A percentile compares a stretch with the other conserved stretches of the same genome.
phyloP scores from a whole-genome alignment of 2,888 invertebrate species.

The Trisateles emortualis region DNA sequence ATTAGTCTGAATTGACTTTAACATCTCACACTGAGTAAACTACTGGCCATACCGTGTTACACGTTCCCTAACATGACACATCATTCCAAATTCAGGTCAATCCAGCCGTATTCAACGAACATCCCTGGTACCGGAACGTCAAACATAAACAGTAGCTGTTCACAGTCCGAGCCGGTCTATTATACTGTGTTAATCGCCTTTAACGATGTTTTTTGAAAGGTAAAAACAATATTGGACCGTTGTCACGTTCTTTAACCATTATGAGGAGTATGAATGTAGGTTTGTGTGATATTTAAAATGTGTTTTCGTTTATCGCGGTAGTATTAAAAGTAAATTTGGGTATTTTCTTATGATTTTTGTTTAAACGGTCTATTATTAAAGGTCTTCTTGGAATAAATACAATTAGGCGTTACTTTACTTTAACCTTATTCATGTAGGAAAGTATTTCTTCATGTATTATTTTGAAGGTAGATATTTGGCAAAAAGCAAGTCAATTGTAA shows the following conservation, averaged over 20 bases:
- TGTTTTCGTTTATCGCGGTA: constrained; percentile 2
- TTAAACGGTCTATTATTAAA: too few relatives aligned
- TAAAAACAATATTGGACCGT: constrained; percentile 49
- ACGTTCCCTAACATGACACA: not conserved
- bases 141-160: constrained; percentile 58
- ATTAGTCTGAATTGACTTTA: not conserved
- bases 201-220: constrained; percentile 44
- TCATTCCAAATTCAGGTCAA: constrained; percentile 10
- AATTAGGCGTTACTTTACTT: too few relatives aligned
- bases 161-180: constrained; percentile 48
- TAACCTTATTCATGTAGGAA: too few relatives aligned
- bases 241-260: constrained; percentile 39
- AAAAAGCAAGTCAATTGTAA: too few relatives aligned
- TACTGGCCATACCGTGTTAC: not conserved
- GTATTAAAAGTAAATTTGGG: not conserved
- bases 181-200: constrained; percentile 49
- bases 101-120: constrained; percentile 2
- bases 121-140: constrained; percentile 37
- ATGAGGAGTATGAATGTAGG: constrained; percentile 22
- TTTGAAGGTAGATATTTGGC: too few relatives aligned
- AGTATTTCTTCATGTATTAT: too few relatives aligned
- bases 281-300: constrained; percentile 26
- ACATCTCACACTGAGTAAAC: not conserved
- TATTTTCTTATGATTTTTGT: constrained; percentile 3
- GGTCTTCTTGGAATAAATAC: too few relatives aligned